These are phyloP conservation scores for Archilochus colubris DNA, from an alignment of 2,113 vertebrate species.

Conservation along the genomic window DNA sequence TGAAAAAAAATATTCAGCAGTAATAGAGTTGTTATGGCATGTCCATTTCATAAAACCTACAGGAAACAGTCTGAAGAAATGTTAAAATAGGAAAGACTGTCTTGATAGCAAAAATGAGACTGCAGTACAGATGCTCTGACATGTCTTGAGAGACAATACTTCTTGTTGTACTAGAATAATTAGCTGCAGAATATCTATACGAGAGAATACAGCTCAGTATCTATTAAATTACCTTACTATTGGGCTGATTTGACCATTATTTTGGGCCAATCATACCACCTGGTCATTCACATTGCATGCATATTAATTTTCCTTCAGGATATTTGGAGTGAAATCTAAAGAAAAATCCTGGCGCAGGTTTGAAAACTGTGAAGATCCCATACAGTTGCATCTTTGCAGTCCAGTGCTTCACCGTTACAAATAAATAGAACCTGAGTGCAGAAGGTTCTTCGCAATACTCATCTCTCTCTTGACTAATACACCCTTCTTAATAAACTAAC, in stretches of 20 bases:
- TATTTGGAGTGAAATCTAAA: background rate
- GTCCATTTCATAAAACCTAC: slow-evolving; percentile 18
- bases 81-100: background rate
- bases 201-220: background rate
- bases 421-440: background rate
- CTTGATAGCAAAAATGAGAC: background rate
- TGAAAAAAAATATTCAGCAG: slow-evolving; percentile 63
- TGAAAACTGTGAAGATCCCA: background rate
- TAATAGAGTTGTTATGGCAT: slow-evolving; percentile 15
- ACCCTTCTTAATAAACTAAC: background rate
- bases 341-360: fast-evolving
- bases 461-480: background rate
- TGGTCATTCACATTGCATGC: background rate
- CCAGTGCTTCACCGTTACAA: background rate
- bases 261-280: background rate
- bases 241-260: background rate
- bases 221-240: background rate
- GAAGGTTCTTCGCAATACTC: background rate
- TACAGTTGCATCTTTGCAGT: background rate
- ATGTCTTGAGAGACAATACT: background rate
- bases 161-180: background rate
- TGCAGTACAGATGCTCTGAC: background rate
- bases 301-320: background rate
- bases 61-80: background rate
- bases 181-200: background rate